Conservation (phyloP, 2,797 vertebrate genomes). For the Melopsittacus undulatus region DNA sequence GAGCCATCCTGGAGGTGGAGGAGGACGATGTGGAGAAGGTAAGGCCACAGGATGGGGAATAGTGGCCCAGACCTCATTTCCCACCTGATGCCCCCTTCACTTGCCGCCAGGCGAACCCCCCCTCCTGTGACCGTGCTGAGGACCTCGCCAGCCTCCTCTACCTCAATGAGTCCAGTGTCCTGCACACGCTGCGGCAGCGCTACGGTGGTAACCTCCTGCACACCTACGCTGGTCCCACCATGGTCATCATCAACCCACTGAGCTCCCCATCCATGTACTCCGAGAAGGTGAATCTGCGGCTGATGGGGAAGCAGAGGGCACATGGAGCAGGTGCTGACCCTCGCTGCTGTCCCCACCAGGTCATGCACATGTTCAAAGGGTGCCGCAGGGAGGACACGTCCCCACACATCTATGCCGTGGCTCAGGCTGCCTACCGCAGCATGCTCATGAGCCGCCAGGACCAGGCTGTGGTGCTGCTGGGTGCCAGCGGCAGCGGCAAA, state of each 20-base stretch:
- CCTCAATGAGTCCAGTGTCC: conserved; percentile 92
- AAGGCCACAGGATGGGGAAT: background rate
- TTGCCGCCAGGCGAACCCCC: conserved; percentile 87
- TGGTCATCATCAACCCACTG: conserved; percentile 93
- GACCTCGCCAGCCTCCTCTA: conserved; percentile 92
- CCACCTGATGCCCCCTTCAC: background rate
- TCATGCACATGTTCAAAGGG: conserved; percentile 99
- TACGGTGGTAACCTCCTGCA: conserved; percentile 93
- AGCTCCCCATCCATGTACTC: conserved; percentile 96
- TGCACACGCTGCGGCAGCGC: conserved; percentile 92
- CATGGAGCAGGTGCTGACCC: background rate
- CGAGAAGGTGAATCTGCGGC: conserved; percentile 85
- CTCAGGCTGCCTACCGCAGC: conserved; percentile 90
- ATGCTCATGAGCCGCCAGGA: conserved; percentile 95
- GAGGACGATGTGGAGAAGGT: conserved; percentile 97
- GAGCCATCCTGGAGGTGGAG: conserved; percentile 90
- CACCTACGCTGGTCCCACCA: conserved; percentile 88
- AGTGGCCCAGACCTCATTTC: fast-evolving
- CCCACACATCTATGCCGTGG: conserved; percentile 93
- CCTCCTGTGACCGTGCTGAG: conserved; percentile 88
- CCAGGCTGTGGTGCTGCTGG: conserved; percentile 92
- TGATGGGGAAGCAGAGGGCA: fast-evolving
- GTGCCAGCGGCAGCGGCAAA: conserved; percentile 92
- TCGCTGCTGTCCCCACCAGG: conserved; percentile 62
- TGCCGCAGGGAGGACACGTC: conserved; percentile 92